These are phyloP conservation scores for Hyperopisus bebe DNA, from an alignment of 2,113 vertebrate genomes.

Conservation along the genomic window DNA sequence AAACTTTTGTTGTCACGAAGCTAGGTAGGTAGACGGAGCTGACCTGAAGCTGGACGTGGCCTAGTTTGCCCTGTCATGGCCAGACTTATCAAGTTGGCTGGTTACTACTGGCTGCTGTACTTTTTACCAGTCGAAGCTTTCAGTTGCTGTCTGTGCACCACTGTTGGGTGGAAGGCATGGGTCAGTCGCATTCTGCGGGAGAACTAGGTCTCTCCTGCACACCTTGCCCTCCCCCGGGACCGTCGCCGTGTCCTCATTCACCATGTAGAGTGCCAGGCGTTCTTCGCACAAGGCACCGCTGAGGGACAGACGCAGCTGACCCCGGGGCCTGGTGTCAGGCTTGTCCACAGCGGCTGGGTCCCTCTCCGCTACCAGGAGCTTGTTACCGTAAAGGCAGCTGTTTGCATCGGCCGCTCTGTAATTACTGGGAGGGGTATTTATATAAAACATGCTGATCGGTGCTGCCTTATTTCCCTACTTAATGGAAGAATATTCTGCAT, in stretches of 20 bases:
- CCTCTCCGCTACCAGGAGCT: background rate
- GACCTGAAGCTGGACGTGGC: background rate
- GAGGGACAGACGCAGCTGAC: background rate
- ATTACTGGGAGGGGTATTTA: background rate
- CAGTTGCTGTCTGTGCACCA: background rate
- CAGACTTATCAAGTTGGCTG: background rate
- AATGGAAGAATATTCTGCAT: constrained; percentile 1
- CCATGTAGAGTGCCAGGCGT: background rate
- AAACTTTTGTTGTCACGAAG: background rate
- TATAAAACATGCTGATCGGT: background rate
- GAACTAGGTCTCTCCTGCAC: background rate
- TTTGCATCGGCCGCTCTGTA: background rate
- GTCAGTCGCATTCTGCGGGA: background rate
- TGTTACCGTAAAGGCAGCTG: background rate
- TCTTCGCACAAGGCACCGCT: background rate
- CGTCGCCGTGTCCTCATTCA: background rate
- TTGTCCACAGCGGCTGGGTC: background rate
- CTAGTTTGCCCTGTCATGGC: no score
- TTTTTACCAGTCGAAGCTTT: background rate
- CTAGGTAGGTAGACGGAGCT: background rate
- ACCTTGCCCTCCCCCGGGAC: background rate
- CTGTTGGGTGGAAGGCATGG: background rate
- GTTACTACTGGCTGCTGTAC: background rate
- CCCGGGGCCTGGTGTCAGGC: background rate
- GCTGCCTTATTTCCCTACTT: constrained; percentile 9